Evolutionary conservation across 2,113 vertebrate species (phyloP).

Genomic region (Oreochromis aureus): DNA sequence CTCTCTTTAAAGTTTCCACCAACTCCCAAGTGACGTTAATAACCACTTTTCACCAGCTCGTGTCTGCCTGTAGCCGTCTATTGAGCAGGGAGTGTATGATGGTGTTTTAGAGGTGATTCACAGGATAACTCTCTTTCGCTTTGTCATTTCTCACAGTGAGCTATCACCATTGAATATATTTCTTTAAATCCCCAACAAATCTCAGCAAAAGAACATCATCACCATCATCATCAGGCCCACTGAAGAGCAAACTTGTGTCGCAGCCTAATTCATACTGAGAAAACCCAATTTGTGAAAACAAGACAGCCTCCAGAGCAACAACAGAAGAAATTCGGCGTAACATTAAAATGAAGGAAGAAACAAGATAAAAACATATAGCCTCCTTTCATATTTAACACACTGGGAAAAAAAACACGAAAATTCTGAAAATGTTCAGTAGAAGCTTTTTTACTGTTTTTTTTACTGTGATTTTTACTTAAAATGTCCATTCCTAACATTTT

Average conservation of each 20-base stretch:
- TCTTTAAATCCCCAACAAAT: background rate
- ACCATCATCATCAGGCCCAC: background rate
- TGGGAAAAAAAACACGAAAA: fast-evolving
- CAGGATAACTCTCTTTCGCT: fast-evolving
- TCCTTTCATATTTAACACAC: background rate
- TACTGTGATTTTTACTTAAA: background rate
- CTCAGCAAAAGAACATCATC: background rate
- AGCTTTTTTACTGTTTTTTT: background rate
- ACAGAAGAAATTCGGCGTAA: fast-evolving
- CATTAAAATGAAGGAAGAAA: background rate
- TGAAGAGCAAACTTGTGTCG: background rate
- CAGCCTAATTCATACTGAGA: background rate
- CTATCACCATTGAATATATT: background rate
- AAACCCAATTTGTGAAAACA: background rate
- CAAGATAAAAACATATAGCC: background rate
- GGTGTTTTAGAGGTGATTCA: background rate
- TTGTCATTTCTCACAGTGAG: background rate
- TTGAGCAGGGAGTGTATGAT: background rate
- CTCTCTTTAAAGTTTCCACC: background rate
- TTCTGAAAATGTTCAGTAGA: background rate
- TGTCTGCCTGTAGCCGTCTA: background rate
- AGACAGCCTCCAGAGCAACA: background rate
- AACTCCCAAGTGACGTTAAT: background rate
- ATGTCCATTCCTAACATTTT: background rate
- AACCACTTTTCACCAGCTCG: background rate